phyloP scores from a whole-genome alignment of 2,888 invertebrate species.

The Dolichomitus sp. region DNA sequence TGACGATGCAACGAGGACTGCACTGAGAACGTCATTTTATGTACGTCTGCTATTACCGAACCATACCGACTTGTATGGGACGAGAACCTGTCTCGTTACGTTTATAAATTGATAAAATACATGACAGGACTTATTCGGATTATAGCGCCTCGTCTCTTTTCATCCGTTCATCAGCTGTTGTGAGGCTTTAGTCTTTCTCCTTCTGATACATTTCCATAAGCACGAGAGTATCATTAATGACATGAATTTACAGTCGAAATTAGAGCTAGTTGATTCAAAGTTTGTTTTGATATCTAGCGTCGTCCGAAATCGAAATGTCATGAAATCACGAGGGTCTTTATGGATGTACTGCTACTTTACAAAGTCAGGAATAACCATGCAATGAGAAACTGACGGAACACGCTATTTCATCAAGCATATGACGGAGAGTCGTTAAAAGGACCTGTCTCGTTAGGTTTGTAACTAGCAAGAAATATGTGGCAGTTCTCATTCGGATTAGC shows the following conservation, averaged over 20 bases:
- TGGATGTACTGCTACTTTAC: background rate
- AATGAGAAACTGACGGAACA: background rate
- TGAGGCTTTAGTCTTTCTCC: background rate
- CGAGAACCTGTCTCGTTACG: constrained; percentile 47
- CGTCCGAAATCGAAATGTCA: background rate
- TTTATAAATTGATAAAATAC: constrained; percentile 41
- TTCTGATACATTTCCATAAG: background rate
- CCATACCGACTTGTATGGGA: constrained; percentile 22
- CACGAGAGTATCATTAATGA: background rate
- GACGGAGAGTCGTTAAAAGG: background rate
- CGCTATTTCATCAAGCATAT: background rate
- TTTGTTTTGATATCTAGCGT: background rate
- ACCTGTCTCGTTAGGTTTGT: constrained; percentile 21
- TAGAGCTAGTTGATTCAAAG: background rate
- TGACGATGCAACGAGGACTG: constrained; percentile 76
- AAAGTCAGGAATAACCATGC: background rate
- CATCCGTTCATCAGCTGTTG: background rate
- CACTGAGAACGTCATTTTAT: constrained; percentile 77
- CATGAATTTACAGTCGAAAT: background rate
- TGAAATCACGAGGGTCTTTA: background rate
- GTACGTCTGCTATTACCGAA: constrained; percentile 31
- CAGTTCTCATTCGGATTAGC: background rate
- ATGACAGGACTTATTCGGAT: constrained; percentile 34
- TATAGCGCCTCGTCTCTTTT: constrained; percentile 13
- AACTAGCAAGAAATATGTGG: background rate